Evolutionary conservation across 2,797 vertebrate genomes (phyloP), one percentile per base, ranked within the genome.

Genomic region (Amblyraja radiata): DNA sequence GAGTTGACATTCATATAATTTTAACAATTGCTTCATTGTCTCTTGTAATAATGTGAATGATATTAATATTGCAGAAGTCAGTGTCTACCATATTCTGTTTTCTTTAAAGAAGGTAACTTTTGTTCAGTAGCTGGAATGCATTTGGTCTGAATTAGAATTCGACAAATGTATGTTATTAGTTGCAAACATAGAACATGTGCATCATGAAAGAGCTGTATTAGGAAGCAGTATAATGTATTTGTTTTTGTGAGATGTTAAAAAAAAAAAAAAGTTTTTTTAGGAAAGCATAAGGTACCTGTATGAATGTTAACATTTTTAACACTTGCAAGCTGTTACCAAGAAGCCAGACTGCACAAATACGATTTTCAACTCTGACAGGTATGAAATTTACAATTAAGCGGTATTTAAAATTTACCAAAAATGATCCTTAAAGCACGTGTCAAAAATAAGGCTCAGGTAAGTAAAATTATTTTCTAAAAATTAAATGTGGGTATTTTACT

Each of bases 401-500:
- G n/a, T 76, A 11, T 74, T 91, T 9, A 6, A 54, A 1, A 92
- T 76, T 54, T 76, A n/a, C 90, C 18, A 36, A 88, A 88, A 68
- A 25, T 74, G 2, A 74, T 92, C 73, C 46, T 92, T 76, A 58
- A 92, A 92, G 10, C 39, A 74, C 23, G n/a, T 88, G 61, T 88
- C 54, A n/a, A 68, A 68, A 68, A 68, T 32, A 68, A 88, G n/a
- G 32, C 84, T 92, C 90, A 54, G 90, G 90, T 92, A 92, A 92
- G 90, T 92, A 92, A 76, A 54, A 74, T 68, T 8, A 71, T 16
- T 73, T 92, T 92, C 23, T 28, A n/a, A 91, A 54, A 28, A 21
- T 76, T 74, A 92, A 92, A 54, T 92, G 25, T 92, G 90, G 90
- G 76, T 54, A 76, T 18, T 92, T 73, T 92, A 74, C 90, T 88